Evolutionary conservation across 2,797 vertebrate genomes (phyloP).

Genomic region (Gymnopithys bicolor): DNA sequence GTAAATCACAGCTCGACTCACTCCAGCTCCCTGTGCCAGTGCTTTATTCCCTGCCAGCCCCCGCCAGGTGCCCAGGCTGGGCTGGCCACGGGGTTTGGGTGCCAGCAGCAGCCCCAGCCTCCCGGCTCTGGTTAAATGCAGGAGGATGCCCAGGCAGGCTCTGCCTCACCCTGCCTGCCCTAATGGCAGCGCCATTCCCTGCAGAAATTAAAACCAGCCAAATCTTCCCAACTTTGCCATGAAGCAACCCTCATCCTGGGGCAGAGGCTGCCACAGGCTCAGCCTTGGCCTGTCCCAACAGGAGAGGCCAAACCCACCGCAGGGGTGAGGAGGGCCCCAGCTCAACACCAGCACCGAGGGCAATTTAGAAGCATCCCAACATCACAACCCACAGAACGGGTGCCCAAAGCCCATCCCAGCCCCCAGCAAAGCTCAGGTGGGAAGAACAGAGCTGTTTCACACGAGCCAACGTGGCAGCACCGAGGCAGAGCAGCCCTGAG

Average conservation of each 20-base stretch:
- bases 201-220: not conserved
- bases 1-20: not conserved
- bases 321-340: not conserved
- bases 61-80: not conserved
- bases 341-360: not conserved
- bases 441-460: not conserved
- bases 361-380: not conserved
- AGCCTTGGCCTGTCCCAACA: conserved; percentile 6
- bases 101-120: not conserved
- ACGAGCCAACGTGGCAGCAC: rapidly evolving
- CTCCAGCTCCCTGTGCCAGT: not conserved
- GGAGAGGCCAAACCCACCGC: not conserved
- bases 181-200: not conserved
- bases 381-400: rapidly evolving
- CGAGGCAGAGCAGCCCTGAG: not conserved
- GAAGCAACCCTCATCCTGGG: not conserved
- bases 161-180: not conserved
- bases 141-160: not conserved
- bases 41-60: not conserved
- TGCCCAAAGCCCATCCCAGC: not conserved
- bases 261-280: not conserved
- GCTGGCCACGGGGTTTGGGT: not conserved
- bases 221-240: not conserved
- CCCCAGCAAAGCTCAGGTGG: not conserved
- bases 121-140: rapidly evolving